Conservation (phyloP, 2,888 invertebrate species). For the Heliconius cydno region DNA sequence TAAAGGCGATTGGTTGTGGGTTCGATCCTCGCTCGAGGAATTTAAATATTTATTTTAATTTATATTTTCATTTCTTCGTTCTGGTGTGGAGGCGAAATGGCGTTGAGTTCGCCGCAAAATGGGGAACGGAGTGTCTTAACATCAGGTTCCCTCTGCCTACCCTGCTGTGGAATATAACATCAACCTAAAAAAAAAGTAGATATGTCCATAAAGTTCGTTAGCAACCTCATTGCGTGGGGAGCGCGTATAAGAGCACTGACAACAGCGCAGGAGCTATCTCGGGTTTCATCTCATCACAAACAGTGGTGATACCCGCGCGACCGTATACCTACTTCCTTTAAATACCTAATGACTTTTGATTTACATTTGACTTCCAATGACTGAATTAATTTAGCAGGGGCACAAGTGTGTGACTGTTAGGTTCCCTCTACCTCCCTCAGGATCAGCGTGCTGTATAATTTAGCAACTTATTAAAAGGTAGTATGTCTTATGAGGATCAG, state of each 20-base stretch:
- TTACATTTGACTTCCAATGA: neutral
- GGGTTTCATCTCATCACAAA: conserved; percentile 61
- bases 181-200: neutral
- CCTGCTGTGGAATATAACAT: too few relatives aligned
- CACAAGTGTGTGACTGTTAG: neutral
- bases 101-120: too few relatives aligned
- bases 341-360: conserved; percentile 17
- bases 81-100: too few relatives aligned
- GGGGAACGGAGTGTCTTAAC: too few relatives aligned
- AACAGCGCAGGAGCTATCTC: conserved; percentile 66
- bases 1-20: too few relatives aligned
- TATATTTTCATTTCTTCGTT: too few relatives aligned
- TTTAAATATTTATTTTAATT: too few relatives aligned
- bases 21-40: too few relatives aligned
- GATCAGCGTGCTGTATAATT: neutral
- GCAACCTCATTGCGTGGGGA: conserved; percentile 42
- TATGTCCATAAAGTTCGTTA: conserved; percentile 49
- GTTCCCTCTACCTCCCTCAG: neutral
- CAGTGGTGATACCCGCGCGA: conserved; percentile 35
- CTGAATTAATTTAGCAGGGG: neutral
- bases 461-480: too few relatives aligned
- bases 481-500: too few relatives aligned
- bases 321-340: conserved; percentile 2
- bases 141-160: too few relatives aligned
- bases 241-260: conserved; percentile 64